Evolutionary conservation across 2,797 vertebrate genomes (phyloP).

Genomic region (Silurus lanzhouensis): DNA sequence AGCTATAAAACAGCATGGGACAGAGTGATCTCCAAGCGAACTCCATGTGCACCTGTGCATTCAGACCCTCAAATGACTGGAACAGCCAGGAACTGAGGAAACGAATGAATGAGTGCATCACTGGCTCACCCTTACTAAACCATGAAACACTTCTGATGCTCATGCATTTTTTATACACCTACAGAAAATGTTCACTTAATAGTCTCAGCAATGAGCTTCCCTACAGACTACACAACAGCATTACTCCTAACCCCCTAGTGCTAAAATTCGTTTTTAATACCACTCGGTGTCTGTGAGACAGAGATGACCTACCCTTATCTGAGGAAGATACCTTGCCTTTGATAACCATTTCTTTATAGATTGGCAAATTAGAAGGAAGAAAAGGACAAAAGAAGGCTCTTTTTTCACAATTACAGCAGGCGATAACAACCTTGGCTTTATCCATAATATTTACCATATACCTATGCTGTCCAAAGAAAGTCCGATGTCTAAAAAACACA

Average conservation of each 20-base stretch:
- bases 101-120: slow-evolving; percentile 59
- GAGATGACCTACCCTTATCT: background rate
- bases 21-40: background rate
- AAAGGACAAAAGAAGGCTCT: background rate
- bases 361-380: slow-evolving; percentile 5
- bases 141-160: slow-evolving; percentile 55
- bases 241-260: slow-evolving; percentile 34
- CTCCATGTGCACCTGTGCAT: slow-evolving; percentile 16
- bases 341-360: slow-evolving; percentile 17
- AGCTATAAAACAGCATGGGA: slow-evolving; percentile 45
- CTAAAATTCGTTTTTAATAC: slow-evolving; percentile 49
- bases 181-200: slow-evolving; percentile 63
- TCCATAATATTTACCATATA: background rate
- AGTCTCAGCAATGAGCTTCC: slow-evolving; percentile 57
- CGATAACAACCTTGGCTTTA: background rate
- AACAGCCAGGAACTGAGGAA: slow-evolving; percentile 37
- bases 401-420: background rate
- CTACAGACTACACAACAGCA: slow-evolving; percentile 54
- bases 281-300: slow-evolving; percentile 14
- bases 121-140: slow-evolving; percentile 60
- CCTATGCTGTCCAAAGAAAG: background rate
- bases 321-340: background rate
- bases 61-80: slow-evolving; percentile 21
- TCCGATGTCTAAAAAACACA: background rate
- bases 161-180: slow-evolving; percentile 66